These are phyloP conservation scores for Jordanella pulchra DNA, from an alignment of 2,797 vertebrate genomes.

Conservation along the genomic window DNA sequence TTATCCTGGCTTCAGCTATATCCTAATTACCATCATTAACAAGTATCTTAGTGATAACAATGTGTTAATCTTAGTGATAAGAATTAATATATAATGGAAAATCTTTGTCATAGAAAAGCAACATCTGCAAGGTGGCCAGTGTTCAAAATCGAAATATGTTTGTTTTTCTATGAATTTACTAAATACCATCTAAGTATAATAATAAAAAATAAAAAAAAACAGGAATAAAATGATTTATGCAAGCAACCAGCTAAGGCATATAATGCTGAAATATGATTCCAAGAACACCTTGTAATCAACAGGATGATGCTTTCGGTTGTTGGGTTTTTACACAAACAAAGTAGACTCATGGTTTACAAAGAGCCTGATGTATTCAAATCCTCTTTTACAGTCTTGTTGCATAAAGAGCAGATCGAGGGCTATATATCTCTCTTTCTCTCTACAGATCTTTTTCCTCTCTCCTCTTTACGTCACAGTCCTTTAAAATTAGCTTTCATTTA, in stretches of 20 bases:
- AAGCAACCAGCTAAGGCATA: not conserved
- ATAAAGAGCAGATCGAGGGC: not conserved
- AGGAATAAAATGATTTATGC: not conserved
- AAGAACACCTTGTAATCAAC: not conserved
- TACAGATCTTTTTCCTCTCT: not conserved
- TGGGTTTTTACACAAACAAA: not conserved
- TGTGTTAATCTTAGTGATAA: too few relatives aligned
- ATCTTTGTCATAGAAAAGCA: not conserved
- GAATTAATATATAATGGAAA: not conserved
- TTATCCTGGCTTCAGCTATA: not conserved
- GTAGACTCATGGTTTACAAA: not conserved
- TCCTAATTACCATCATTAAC: not conserved
- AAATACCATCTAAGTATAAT: not conserved
- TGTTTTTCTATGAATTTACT: not conserved
- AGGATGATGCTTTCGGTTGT: not conserved
- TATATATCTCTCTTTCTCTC: not conserved
- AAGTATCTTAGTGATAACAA: too few relatives aligned
- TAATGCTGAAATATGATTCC: not conserved
- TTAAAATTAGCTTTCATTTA: not conserved
- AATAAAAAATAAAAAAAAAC: not conserved
- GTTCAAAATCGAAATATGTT: not conserved
- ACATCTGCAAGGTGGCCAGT: not conserved
- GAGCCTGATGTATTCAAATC: not conserved
- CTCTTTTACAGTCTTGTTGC: not conserved
- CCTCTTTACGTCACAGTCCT: slow-evolving; percentile 1